Evolutionary conservation across 2,888 invertebrate genomes (phyloP).

Genomic region (Aricia artaxerxes): DNA sequence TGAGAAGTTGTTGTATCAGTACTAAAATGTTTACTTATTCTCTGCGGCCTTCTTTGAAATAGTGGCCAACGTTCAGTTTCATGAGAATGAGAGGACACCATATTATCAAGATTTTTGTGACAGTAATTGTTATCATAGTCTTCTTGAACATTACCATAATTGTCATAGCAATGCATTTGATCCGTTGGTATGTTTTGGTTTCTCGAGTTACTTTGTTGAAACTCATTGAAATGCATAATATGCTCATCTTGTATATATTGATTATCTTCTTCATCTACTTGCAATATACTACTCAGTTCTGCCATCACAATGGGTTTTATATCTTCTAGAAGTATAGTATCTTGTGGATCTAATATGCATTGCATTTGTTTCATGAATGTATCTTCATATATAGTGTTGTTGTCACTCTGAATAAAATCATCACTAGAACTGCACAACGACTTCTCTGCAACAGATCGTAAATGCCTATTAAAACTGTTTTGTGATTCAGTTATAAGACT

Average conservation of each 20-base stretch:
- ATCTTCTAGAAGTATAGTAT: constrained; percentile 78
- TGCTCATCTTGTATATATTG: constrained; percentile 32
- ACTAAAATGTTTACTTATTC: constrained; percentile 45
- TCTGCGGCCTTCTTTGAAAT: constrained; percentile 54
- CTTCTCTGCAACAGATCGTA: constrained; percentile 73
- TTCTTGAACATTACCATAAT: not conserved
- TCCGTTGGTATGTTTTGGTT: constrained; percentile 2
- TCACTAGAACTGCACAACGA: constrained; percentile 64
- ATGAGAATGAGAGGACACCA: constrained; percentile 35
- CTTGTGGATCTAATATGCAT: constrained; percentile 80
- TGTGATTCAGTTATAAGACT: constrained; percentile 75
- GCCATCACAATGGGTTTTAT: constrained; percentile 82
- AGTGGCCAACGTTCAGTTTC: constrained; percentile 45
- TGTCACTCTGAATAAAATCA: constrained; percentile 81
- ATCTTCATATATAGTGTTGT: constrained; percentile 84
- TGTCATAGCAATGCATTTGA: not conserved
- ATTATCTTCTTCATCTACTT: constrained; percentile 56
- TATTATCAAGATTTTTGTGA: constrained; percentile 41
- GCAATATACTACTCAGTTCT: constrained; percentile 79
- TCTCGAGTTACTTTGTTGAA: constrained; percentile 11
- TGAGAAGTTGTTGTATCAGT: constrained; percentile 40
- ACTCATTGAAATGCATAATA: constrained; percentile 33
- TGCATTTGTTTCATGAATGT: constrained; percentile 87
- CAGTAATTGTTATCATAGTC: constrained; percentile 39
- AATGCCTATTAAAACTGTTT: constrained; percentile 69